Evolutionary conservation across 2,797 vertebrate species (phyloP), one percentile per base, ranked within the genome.

Genomic region (Fundulus diaphanus): DNA sequence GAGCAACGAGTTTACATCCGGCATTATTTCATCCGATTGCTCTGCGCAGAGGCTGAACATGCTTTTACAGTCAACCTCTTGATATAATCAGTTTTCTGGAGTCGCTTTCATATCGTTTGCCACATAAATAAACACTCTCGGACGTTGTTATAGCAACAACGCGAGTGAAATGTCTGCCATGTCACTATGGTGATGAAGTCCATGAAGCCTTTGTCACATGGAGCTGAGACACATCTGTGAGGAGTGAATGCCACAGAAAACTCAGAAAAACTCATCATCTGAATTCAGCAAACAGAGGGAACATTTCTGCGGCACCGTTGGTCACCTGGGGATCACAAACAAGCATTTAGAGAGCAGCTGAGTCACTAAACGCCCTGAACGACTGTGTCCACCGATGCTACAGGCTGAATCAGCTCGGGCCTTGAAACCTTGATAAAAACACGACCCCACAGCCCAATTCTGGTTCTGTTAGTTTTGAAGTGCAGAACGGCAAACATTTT

Each of bases 121-220:
- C 71, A 74, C 70, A 79, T 67, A 74, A 88, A 88, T 81, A 87
- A 82, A 82, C 82, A 78, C 70, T 76, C 82, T 82, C 73, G 83
- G 76, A 80, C 73, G 92, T 92, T 92, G 90, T 80, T 90, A 92
- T 88, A 85, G 88, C 78, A 91, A 92, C 89, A 81, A 52, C 79
- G 76, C 72, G 72, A 82, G 63, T 44, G 74, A 87, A 81, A 74
- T 0, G 48, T 80, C 83, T 81, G 81, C 82, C 78, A 79, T 88
- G 88, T 93, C 88, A 81, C 89, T 87, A 91, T 92, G 88, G 92
- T 83, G 89, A 93, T 90, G 73, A 86, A 81, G 86, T 88, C 77
- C 83, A 82, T 77, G 78, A 86, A 82, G 69, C 66, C 18, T 67
- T 37, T 70, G 71, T 74, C 74, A 48, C 72, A 76, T 71, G 61